Evolutionary conservation across 2,113 vertebrate genomes (phyloP), one percentile per base, ranked within the genome.

Genomic region (Platichthys stellatus): DNA sequence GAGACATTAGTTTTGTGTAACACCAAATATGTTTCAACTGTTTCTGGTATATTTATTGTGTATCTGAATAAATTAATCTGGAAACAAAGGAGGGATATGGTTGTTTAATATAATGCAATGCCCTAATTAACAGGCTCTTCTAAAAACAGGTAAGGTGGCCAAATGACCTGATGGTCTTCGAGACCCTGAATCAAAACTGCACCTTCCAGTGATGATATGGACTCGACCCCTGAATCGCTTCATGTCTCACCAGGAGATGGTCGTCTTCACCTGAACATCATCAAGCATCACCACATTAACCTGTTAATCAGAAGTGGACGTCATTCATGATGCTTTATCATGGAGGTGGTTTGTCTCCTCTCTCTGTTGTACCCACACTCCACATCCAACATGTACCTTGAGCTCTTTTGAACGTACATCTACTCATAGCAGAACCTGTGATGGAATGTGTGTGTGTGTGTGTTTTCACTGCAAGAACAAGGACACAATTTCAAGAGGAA

Each of bases 401-500:
- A 24, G 24, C 24, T 24, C 24, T 2, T 2, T 2, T 24, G 24
- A 24, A 24, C 24, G 24, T 24, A 24, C 24, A n/a, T 20, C 4
- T 18, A 5, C 65, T 43, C n/a, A 26, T 18, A 45, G 8, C 40
- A 23, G 35, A 20, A 10, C 1, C 38, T 68, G 26, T 72, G 40
- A 45, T 31, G 10, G 31, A 5, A 51, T 24, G 17, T 66, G 69
- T 49, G n/a, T n/a, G 23, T 73, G 63, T 43, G 69, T 73, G 58
- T 53, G 35, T 40, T 11, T 53, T 60, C 10, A 56, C 45, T 26
- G 31, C 28, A 82, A 81, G 58, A 82, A 87, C 74, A 85, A 78
- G 79, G 74, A 88, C 78, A 89, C 82, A 83, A 67, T 66, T 82
- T 93, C 82, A 85, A 89, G 88, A 93, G 92, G 71, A 90, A 93